These are phyloP conservation scores for Dioctria linearis DNA, from an alignment of 2,888 invertebrate genomes.

Conservation along the genomic window DNA sequence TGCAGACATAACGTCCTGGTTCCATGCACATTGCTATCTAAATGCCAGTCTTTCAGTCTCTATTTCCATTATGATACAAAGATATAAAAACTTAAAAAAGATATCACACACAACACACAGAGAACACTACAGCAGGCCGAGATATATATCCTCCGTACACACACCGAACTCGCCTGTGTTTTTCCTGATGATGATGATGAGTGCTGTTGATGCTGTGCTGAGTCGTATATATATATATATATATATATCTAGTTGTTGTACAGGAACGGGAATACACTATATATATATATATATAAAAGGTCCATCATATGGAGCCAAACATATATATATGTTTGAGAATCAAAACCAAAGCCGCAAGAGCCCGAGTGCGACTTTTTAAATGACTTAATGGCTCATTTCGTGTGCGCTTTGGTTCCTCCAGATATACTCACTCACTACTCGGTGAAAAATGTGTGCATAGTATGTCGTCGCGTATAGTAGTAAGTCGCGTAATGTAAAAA, in stretches of 20 bases:
- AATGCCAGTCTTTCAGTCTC: slow-evolving; percentile 72
- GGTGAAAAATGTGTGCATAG: not conserved
- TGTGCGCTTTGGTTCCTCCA: slow-evolving; percentile 33
- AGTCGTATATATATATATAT: too few species aligned
- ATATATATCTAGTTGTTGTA: too few species aligned
- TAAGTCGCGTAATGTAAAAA: not conserved
- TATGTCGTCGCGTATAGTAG: not conserved
- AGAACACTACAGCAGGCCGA: not conserved
- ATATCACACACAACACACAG: slow-evolving; percentile 34
- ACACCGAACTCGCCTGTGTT: not conserved
- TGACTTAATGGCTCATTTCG: slow-evolving; percentile 52
- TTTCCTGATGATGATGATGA: too few species aligned
- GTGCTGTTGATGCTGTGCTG: too few species aligned
- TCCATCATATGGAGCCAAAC: too few species aligned
- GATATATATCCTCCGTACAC: not conserved
- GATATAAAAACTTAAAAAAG: slow-evolving; percentile 63
- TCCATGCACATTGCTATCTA: slow-evolving; percentile 65
- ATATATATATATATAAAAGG: too few species aligned
- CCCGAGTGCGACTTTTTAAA: slow-evolving; percentile 27
- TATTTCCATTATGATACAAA: slow-evolving; percentile 72
- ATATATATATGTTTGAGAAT: not conserved
- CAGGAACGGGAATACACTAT: too few species aligned
- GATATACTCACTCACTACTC: not conserved
- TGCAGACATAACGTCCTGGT: slow-evolving; percentile 53
- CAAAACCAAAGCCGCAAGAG: not conserved